Evolutionary conservation across 2,113 vertebrate species (phyloP).

Genomic region (Notothenia rossii): DNA sequence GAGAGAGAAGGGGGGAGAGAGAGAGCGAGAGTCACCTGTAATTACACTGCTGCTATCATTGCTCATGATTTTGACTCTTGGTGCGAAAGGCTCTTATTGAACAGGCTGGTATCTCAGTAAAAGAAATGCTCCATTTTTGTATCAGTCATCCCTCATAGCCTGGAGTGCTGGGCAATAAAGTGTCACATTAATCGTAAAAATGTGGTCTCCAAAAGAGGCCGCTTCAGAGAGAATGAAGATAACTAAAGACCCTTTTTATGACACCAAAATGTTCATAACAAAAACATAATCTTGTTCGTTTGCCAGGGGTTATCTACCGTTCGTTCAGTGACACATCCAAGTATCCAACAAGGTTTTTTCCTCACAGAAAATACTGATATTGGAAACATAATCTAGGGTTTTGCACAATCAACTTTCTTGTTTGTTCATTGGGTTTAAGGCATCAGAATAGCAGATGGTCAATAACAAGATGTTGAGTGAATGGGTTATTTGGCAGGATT

Average conservation of each 20-base stretch:
- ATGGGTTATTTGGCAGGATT: neutral
- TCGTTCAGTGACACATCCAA: neutral
- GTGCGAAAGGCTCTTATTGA: constrained; percentile 29
- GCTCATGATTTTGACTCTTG: constrained; percentile 26
- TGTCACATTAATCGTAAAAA: neutral
- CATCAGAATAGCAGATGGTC: neutral
- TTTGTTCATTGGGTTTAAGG: neutral
- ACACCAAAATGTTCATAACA: constrained; percentile 5
- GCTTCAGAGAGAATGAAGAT: constrained; percentile 6
- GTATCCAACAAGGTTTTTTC: too few relatives aligned
- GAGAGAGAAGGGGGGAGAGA: neutral
- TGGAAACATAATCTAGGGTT: neutral
- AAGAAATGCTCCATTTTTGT: constrained; percentile 23
- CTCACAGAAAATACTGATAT: neutral
- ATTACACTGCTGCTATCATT: constrained; percentile 30
- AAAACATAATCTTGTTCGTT: neutral
- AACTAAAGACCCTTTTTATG: neutral
- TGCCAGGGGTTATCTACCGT: neutral
- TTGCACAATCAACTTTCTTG: neutral
- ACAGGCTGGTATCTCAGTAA: constrained; percentile 13
- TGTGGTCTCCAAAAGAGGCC: neutral
- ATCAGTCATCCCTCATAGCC: constrained; percentile 1
- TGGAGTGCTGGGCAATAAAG: constrained; percentile 21
- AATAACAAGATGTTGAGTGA: neutral
- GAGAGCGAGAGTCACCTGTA: constrained; percentile 30